Percentiles rank a stretch among this genome's conserved stretches.
phyloP scores from a whole-genome alignment of 2,113 vertebrate genomes.

The Myotis davidii region DNA sequence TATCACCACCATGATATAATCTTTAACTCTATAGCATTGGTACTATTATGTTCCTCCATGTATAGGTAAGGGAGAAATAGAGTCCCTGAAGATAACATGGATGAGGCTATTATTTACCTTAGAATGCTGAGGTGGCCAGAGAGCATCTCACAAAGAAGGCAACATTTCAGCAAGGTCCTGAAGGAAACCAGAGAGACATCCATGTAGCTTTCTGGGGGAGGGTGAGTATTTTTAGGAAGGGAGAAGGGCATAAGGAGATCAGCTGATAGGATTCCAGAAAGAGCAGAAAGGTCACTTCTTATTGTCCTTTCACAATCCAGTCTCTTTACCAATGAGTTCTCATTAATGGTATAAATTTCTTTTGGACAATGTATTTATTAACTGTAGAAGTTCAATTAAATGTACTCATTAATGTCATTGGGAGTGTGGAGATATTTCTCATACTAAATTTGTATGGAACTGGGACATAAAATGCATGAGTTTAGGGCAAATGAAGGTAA shows the following conservation, averaged over 20 bases:
- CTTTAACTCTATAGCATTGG: neutral
- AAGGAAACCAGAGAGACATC: neutral
- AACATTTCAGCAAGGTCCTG: neutral
- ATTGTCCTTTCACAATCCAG: conserved; percentile 16
- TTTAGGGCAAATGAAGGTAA: neutral
- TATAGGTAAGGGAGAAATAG: neutral
- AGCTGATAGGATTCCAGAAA: neutral
- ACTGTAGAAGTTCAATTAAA: conserved; percentile 78
- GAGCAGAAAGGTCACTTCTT: neutral
- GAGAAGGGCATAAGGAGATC: neutral
- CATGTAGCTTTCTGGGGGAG: neutral
- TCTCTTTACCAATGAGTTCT: conserved; percentile 72
- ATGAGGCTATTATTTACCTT: neutral
- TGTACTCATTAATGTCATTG: conserved; percentile 37
- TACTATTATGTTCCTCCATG: neutral
- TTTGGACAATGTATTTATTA: conserved; percentile 78
- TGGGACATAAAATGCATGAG: neutral
- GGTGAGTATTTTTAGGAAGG: neutral
- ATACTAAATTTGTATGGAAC: neutral
- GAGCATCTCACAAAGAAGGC: neutral
- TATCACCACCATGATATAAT: neutral
- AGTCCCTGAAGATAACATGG: neutral
- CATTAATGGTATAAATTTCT: conserved; percentile 76
- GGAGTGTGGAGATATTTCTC: neutral
- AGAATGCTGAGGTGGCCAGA: neutral